Conservation (phyloP, 2,797 vertebrate genomes). For the Esox lucius region DNA sequence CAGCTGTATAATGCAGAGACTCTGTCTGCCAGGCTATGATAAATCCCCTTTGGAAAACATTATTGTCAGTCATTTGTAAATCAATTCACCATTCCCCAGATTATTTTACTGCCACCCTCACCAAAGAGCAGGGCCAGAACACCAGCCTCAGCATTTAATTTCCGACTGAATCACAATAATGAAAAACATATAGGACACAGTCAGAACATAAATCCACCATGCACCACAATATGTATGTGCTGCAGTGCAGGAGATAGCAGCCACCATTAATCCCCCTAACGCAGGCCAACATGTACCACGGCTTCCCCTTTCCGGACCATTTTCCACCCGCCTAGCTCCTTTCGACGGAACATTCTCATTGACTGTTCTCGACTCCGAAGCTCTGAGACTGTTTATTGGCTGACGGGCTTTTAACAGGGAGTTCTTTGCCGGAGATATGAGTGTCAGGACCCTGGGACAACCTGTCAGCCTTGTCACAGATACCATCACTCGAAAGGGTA, state of each 20-base stretch:
- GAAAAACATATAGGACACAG: slow-evolving; percentile 8
- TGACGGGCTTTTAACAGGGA: not conserved
- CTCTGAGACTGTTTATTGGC: not conserved
- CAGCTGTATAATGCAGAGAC: slow-evolving; percentile 32
- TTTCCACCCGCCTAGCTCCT: not conserved
- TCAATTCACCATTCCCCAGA: slow-evolving; percentile 43
- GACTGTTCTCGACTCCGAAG: not conserved
- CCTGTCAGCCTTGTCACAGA: not conserved
- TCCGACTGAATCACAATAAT: slow-evolving; percentile 31
- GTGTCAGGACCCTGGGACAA: not conserved
- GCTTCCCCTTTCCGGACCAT: not conserved
- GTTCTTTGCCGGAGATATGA: not conserved
- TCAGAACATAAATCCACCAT: not conserved
- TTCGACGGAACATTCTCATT: not conserved
- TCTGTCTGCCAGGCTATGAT: slow-evolving; percentile 29
- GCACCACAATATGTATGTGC: not conserved
- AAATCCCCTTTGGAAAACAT: slow-evolving; percentile 37
- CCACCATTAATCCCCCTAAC: not conserved
- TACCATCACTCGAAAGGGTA: not conserved
- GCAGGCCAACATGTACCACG: not conserved
- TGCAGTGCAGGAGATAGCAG: not conserved
- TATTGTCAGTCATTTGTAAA: slow-evolving; percentile 50
- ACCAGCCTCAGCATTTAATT: slow-evolving; percentile 22
- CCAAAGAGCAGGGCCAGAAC: slow-evolving; percentile 9
- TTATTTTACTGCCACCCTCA: slow-evolving; percentile 22